Evolutionary conservation across 2,888 invertebrate species (phyloP), one percentile per base, ranked within the genome.

Genomic region (Oxycera nigricornis): DNA sequence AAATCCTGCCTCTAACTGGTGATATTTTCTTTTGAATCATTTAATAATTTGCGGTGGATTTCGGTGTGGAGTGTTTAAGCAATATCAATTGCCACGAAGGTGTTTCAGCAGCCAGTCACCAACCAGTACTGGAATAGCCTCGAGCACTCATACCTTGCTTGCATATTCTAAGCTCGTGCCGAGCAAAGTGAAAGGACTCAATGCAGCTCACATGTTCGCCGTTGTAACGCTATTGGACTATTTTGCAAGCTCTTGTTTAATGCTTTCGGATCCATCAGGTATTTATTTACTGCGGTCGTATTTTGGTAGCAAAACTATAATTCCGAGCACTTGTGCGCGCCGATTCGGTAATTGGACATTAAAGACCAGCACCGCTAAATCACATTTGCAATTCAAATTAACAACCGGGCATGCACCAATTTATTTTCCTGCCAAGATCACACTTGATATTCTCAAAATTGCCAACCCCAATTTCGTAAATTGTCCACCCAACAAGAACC

Each of bases 171-270:
- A 65, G 24, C 31, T 9, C 30, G 11, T 24, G 22, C 65, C 39
- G 26, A 24, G 41, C 41, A 65, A 65, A 65, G 65, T 65, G 65
- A 65, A 65, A 65, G 65, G 65, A 65, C 41, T 22, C 41, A n/a
- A 2, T 35, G 41, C 35, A 9, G 41, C 1, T 17, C 61, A 20
- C 11, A 61, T 22, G n/a, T 65, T 26, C 26, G 17, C 65, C 20
- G 30, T 41, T 41, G 20, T 65, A 41, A 41, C 65, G 22, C 11
- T 65, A 55, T 55, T 55, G 52, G 52, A 55, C 31, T 61, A 61
- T 14, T 17, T 17, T 61, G 9, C 26, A 26, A 31, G 31, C 61
- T 61, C 31, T 61, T 17, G 20, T 20, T 30, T 31, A 31, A 2
- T 17, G 6, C 31, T 59, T 61, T 61, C 17, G 61, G 61, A 61